Conservation (phyloP, 2,888 invertebrate genomes). For the Sussaba pulchella region DNA sequence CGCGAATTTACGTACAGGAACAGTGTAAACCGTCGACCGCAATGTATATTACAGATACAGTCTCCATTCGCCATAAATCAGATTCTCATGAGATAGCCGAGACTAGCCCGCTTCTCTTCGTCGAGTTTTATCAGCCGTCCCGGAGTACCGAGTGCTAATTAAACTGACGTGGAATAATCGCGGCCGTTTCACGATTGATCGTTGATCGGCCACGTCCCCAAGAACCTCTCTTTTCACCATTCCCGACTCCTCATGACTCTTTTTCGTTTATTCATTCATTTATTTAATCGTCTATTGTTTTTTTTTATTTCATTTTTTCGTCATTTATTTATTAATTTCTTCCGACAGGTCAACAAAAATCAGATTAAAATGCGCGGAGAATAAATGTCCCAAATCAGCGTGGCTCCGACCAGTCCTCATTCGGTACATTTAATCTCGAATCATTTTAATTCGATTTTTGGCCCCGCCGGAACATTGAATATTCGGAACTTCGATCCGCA, state of each 20-base stretch:
- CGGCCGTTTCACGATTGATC: constrained; percentile 83
- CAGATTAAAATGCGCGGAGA: too few species aligned
- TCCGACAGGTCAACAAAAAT: too few species aligned
- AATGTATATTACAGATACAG: constrained; percentile 59
- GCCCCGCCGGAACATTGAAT: too few species aligned
- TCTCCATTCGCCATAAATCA: constrained; percentile 83
- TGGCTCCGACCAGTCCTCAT: too few species aligned
- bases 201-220: constrained; percentile 81
- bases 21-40: constrained; percentile 13
- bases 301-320: too few species aligned
- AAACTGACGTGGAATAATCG: constrained; percentile 84
- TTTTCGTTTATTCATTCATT: constrained; percentile 42
- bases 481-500: too few species aligned
- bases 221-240: constrained; percentile 43
- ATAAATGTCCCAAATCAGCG: too few species aligned
- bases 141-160: constrained; percentile 83
- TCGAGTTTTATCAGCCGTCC: constrained; percentile 82
- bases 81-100: constrained; percentile 83
- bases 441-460: too few species aligned
- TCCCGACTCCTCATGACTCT: too few species aligned
- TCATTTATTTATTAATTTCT: too few species aligned
- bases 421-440: too few species aligned
- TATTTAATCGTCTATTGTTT: background rate
- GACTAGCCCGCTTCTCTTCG: constrained; percentile 80
- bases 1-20: constrained; percentile 10